phyloP scores from a whole-genome alignment of 2,888 invertebrate genomes.

The Eurytoma californica region DNA sequence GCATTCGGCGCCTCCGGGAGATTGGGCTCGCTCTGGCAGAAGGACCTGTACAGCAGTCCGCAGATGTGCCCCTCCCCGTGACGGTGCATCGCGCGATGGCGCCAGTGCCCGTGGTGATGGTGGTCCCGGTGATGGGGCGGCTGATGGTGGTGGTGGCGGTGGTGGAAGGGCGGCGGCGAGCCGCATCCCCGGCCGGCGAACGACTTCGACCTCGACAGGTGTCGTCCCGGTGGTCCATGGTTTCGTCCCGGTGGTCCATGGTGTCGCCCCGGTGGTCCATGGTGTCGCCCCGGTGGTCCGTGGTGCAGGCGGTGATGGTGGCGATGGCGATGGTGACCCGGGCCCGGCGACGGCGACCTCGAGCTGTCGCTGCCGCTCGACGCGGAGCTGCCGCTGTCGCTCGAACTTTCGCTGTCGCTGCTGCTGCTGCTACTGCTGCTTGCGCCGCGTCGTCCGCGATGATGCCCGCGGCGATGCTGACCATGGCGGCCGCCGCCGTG shows the following conservation, averaged over 20 bases:
- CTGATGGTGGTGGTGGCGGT: not conserved
- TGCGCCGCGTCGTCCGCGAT: not conserved
- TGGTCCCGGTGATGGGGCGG: not conserved
- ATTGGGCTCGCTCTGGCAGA: conserved; percentile 10
- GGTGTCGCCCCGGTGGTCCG: not conserved
- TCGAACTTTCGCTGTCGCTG: conserved; percentile 5
- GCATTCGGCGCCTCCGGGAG: not conserved
- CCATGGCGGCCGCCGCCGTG: not conserved
- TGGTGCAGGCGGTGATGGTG: conserved; percentile 2
- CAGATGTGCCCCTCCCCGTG: conserved; percentile 1
- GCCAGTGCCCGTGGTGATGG: not conserved
- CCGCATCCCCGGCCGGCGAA: not conserved
- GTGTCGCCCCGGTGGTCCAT: not conserved
- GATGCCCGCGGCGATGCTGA: not conserved
- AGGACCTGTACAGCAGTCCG: not conserved
- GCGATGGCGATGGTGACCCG: not conserved
- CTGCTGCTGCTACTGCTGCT: conserved; percentile 5
- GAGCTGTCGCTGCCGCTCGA: conserved; percentile 18
- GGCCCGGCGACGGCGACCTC: conserved; percentile 12
- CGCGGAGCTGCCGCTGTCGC: not conserved
- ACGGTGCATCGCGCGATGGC: not conserved
- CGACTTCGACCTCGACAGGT: conserved; percentile 23
- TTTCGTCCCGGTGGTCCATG: not conserved
- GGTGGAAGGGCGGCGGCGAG: not conserved
- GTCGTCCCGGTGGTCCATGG: not conserved